Conservation (phyloP, 2,113 vertebrate genomes). For the Oncorhynchus nerka region DNA sequence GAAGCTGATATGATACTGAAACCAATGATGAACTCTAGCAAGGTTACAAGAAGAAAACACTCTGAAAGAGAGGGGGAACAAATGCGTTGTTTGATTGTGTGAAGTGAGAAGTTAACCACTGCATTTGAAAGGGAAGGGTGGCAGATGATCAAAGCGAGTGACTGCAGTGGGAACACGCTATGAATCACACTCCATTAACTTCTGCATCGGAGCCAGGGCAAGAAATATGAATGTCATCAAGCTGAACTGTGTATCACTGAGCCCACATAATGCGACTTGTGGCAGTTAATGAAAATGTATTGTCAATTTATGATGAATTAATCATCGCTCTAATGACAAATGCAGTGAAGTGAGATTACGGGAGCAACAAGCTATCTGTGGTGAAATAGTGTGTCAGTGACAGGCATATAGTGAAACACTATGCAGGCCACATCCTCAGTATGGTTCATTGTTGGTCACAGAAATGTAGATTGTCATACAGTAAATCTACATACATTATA, state of each 20-base stretch:
- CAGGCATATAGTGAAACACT: neutral
- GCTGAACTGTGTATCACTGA: slow-evolving; percentile 28
- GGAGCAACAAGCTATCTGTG: neutral
- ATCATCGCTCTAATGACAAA: slow-evolving; percentile 36
- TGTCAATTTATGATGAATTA: slow-evolving; percentile 45
- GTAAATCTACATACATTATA: too few relatives aligned
- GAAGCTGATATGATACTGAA: slow-evolving; percentile 45
- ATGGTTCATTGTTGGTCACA: neutral
- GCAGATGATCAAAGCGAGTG: slow-evolving; percentile 40
- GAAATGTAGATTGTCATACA: too few relatives aligned
- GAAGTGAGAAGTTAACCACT: slow-evolving; percentile 13
- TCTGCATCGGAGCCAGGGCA: slow-evolving; percentile 29
- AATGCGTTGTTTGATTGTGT: slow-evolving; percentile 5
- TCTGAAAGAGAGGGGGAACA: slow-evolving; percentile 12
- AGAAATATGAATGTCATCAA: slow-evolving; percentile 28
- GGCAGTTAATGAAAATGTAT: slow-evolving; percentile 42
- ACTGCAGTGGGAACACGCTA: slow-evolving; percentile 4
- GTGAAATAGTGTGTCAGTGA: neutral
- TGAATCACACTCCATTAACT: slow-evolving; percentile 43
- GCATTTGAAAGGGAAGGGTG: slow-evolving; percentile 35
- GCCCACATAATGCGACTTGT: slow-evolving; percentile 36
- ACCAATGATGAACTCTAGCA: slow-evolving; percentile 30
- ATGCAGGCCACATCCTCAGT: neutral
- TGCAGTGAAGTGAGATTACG: slow-evolving; percentile 11
- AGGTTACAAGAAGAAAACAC: slow-evolving; percentile 31